Evolutionary conservation across 2,797 vertebrate species (phyloP).

Genomic region (Catostomus latipinnis): DNA sequence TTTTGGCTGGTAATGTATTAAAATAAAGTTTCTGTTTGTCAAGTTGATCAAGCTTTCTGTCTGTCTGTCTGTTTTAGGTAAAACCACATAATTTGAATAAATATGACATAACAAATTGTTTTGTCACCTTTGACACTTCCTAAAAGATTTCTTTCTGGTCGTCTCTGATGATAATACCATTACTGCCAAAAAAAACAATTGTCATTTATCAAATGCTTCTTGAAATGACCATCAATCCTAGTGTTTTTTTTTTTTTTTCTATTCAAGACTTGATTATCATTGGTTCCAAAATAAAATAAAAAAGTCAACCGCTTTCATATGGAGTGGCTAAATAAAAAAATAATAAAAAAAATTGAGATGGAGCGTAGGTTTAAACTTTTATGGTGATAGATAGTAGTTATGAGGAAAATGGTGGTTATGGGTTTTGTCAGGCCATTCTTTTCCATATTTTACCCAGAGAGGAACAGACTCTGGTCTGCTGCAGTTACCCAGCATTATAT

Average conservation of each 20-base stretch:
- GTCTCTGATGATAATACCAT: neutral
- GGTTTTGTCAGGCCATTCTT: neutral
- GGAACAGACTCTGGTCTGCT: neutral
- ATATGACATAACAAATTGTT: neutral
- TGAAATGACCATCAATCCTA: neutral
- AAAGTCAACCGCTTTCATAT: constrained; percentile 4
- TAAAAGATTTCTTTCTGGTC: neutral
- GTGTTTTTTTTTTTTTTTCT: neutral
- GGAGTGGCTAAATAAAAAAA: no score
- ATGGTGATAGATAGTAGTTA: no score
- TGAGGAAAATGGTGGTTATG: neutral
- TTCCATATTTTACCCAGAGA: neutral
- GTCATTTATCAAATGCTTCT: neutral
- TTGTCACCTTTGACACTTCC: neutral
- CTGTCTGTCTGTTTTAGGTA: constrained; percentile 8
- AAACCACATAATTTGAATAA: constrained; percentile 8
- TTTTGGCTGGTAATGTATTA: constrained; percentile 55
- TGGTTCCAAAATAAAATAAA: neutral
- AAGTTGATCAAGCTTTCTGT: neutral
- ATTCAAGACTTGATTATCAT: neutral
- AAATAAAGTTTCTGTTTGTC: neutral
- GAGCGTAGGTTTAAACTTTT: neutral
- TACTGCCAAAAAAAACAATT: neutral
- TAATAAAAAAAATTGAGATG: neutral
- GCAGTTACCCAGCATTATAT: neutral